phyloP scores from a whole-genome alignment of 1,140 invertebrate genomes.

The Drosophila willistoni region DNA sequence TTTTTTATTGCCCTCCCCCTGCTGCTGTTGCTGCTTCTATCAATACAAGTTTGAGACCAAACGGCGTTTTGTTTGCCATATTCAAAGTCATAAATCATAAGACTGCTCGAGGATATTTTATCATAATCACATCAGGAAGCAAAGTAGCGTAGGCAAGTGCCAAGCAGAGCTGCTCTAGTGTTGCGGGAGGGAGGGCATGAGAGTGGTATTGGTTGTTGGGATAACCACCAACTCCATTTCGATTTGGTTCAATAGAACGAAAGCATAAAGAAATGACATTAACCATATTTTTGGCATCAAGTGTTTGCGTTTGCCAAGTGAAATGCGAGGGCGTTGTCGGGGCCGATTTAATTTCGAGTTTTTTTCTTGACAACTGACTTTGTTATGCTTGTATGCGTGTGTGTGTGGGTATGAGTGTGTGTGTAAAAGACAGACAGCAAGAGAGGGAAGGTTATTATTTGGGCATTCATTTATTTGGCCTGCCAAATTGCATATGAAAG shows the following conservation, averaged over 20 bases:
- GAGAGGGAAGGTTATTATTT: constrained; percentile 60
- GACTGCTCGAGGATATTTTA: constrained; percentile 82
- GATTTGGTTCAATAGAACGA: constrained; percentile 56
- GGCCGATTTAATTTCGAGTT: constrained; percentile 39
- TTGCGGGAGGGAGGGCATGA: too few species aligned
- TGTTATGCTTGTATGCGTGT: constrained; percentile 23
- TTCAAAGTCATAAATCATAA: constrained; percentile 82
- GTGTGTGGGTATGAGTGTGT: background rate
- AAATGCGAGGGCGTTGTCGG: constrained; percentile 2
- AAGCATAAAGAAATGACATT: constrained; percentile 62
- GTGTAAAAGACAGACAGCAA: background rate
- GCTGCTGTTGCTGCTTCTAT: constrained; percentile 24
- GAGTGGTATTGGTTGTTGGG: constrained; percentile 1
- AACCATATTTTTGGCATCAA: constrained; percentile 79
- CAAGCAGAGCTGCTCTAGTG: constrained; percentile 6
- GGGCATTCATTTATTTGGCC: constrained; percentile 41
- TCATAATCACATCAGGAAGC: constrained; percentile 82
- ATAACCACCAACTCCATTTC: constrained; percentile 27
- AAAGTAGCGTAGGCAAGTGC: constrained; percentile 25
- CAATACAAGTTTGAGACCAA: constrained; percentile 47
- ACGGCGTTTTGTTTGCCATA: constrained; percentile 74
- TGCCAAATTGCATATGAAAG: constrained; percentile 77
- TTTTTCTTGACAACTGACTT: constrained; percentile 64
- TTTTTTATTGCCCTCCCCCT: background rate
- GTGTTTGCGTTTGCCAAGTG: constrained; percentile 37